Base-by-base conservation (phyloP, 2,888 invertebrate genomes). In the Archips xylosteana region DNA sequence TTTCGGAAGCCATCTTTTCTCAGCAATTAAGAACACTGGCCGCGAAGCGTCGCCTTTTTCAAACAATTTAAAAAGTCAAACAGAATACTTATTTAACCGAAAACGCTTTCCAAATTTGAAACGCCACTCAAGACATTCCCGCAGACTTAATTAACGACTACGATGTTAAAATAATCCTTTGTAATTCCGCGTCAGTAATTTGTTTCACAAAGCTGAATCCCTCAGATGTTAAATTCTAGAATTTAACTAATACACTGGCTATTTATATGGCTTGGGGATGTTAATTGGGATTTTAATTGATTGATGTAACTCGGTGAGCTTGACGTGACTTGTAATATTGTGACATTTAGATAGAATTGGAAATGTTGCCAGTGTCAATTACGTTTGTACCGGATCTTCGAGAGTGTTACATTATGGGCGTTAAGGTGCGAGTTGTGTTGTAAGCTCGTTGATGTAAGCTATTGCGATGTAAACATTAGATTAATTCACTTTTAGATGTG, bases 101-200 rank as follows among this genome's bases (percentile, higher is more conserved):
- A 49, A 39, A 49, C 49, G 51, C 51, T 39, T 23, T 65, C 65
- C 39, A 51, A 61, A 63, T 51, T 65, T 65, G 36, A 65, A 23
- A 51, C 49, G 51, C 65, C 51, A 65, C 51, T 54, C 36, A 65
- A 65, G 65, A 15, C 49, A 64, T 64, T 65, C 51, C 65, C 65
- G 49, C 65, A 51, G 51, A 54, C 65, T 65, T 65, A 65, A 65
- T 65, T 65, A 65, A 54, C 49, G 51, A 36, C 36, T 15, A 49
- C 51, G 65, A 65, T 39, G 65, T 49, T 65, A 54, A 65, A 65
- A 65, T 65, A 65, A 65, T 65, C 65, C 65, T 54, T 54, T 65
- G 51, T 65, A 65, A 65, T 51, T 65, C 51, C 49, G 23, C 65
- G 36, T 51, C 65, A 51, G 65, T 54, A 51, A 51, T 65, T 65